Evolutionary conservation across 2,797 vertebrate species (phyloP).

Genomic region (Morelia viridis): DNA sequence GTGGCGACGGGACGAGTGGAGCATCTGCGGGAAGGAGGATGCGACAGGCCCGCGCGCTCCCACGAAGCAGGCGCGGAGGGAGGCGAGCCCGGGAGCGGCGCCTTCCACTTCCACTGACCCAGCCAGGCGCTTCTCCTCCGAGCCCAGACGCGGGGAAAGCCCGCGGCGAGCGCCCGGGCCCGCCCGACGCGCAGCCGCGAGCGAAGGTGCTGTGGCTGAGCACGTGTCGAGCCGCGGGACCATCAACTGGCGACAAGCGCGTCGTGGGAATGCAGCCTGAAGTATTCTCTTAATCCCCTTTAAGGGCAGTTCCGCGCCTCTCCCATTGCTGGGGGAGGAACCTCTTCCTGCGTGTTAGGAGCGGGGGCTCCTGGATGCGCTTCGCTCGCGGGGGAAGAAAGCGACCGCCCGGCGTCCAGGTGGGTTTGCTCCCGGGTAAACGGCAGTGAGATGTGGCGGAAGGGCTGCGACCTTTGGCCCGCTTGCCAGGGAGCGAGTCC

Average conservation of each 20-base stretch:
- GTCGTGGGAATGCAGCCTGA: not conserved
- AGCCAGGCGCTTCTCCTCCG: not conserved
- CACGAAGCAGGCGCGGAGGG: not conserved
- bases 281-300: no score
- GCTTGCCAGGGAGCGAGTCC: not conserved
- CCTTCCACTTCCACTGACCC: not conserved
- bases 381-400: no score
- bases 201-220: no score
- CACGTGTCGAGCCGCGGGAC: no score
- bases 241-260: not conserved
- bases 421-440: not conserved
- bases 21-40: not conserved
- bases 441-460: not conserved
- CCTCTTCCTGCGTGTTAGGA: no score
- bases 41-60: not conserved
- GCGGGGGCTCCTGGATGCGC: no score
- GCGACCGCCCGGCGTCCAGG: not conserved
- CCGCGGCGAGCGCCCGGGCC: no score
- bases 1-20: no score
- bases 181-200: not conserved
- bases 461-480: not conserved
- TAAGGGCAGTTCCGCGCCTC: no score
- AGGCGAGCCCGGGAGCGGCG: not conserved
- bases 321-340: no score
- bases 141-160: not conserved